Evolutionary conservation across 2,797 vertebrate genomes (phyloP), one percentile per base, ranked within the genome.

Genomic region (Gadopsis marmoratus): DNA sequence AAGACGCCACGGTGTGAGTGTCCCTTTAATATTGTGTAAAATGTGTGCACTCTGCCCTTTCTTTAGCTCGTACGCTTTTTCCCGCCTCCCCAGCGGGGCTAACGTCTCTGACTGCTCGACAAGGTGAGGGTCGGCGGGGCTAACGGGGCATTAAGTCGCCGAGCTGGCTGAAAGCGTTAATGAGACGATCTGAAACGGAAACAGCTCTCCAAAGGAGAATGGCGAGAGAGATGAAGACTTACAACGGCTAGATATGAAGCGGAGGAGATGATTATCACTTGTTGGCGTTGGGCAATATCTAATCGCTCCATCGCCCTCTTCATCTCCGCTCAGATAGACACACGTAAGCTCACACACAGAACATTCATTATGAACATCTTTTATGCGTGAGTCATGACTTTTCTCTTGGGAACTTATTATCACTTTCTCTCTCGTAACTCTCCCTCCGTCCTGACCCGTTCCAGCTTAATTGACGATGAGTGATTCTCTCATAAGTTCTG

Each of bases 381-480:
- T 88, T 69, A 79, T 85, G 69, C 79, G 78, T 78, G 88, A 91
- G 83, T 90, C 91, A 87, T 82, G 77, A 69, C 84, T 90, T 88
- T 76, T 68, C 86, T 88, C 85, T 51, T 7, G 67, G 81, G 87
- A 82, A 14, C 72, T 74, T 78, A 91, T 90, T 78, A 91, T 82
- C 83, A 81, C 77, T 70, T 79, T 78, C 65, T 74, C 65, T 74
- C 68, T 74, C 48, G n/a, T 90, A 69, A 85, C 88, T 82, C 66
- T 73, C 82, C 31, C 71, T 65, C 63, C 31, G 63, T 77, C 76
- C 71, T 79, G 89, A 88, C 85, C 86, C 58, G 73, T 78, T 87
- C 72, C 51, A 2, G 43, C 74, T 76, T 83, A 85, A 86, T 77
- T 77, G 85, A 84, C 4, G 10, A 66, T 75, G 73, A 87, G 59